phyloP scores from a whole-genome alignment of 2,888 invertebrate genomes.

The Stictocephala bisonia region DNA sequence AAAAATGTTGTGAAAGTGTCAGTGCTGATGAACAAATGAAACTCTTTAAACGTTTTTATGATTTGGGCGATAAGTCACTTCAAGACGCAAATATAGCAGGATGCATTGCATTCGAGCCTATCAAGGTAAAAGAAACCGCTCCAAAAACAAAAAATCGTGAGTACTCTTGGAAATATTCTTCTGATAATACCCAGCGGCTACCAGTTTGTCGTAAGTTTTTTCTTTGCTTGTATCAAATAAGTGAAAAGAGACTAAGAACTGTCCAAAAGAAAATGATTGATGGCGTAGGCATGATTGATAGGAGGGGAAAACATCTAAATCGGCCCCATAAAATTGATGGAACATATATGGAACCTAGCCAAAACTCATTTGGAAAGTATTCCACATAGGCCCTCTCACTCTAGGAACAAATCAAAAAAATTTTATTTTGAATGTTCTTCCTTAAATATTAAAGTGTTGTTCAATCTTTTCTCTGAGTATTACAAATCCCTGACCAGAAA shows the following conservation, averaged over 20 bases:
- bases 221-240: slow-evolving; percentile 11
- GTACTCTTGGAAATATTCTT: slow-evolving; percentile 23
- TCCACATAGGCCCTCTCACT: slow-evolving; percentile 10
- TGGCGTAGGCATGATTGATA: slow-evolving; percentile 6
- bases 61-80: slow-evolving; percentile 20
- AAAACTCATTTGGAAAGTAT: slow-evolving; percentile 18
- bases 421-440: too few species aligned
- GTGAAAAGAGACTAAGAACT: slow-evolving; percentile 21
- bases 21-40: too few species aligned
- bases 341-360: slow-evolving; percentile 8
- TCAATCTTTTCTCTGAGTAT: too few species aligned
- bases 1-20: too few species aligned
- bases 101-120: too few species aligned
- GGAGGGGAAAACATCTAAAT: not conserved
- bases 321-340: slow-evolving; percentile 17
- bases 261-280: slow-evolving; percentile 19
- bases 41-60: slow-evolving; percentile 17
- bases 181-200: too few species aligned
- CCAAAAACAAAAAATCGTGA: slow-evolving; percentile 33
- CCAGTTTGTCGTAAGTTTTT: too few species aligned
- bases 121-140: slow-evolving; percentile 15
- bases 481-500: too few species aligned
- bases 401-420: not conserved
- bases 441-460: too few species aligned
- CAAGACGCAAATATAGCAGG: slow-evolving; percentile 21